Conservation (phyloP, 2,797 vertebrate species). For the Microcaecilia unicolor region DNA sequence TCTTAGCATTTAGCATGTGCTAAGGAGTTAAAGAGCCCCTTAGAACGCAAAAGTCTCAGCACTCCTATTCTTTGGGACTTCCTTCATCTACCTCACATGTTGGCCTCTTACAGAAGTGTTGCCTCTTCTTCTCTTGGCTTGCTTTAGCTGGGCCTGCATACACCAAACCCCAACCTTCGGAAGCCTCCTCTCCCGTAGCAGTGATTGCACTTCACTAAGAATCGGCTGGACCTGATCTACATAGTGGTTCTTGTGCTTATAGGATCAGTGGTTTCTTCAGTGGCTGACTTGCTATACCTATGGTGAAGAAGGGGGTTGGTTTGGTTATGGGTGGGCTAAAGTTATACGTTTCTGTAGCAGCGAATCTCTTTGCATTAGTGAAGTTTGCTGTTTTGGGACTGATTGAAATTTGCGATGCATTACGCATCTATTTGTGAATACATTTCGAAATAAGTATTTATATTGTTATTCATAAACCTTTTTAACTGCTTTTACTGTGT, state of each 20-base stretch:
- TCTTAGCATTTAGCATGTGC: no score
- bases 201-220: constrained; percentile 20
- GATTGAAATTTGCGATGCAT: constrained; percentile 45
- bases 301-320: constrained; percentile 35
- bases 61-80: constrained; percentile 43
- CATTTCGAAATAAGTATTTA: constrained; percentile 56
- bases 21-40: no score
- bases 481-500: constrained; percentile 74
- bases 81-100: constrained; percentile 57
- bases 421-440: no score
- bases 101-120: constrained; percentile 49
- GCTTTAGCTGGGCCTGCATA: constrained; percentile 32
- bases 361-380: constrained; percentile 41
- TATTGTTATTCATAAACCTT: constrained; percentile 43
- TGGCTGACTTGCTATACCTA: constrained; percentile 23
- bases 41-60: constrained; percentile 36
- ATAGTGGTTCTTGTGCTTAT: constrained; percentile 1
- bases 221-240: constrained; percentile 22
- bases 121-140: constrained; percentile 42
- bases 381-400: constrained; percentile 42
- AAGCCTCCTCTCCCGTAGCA: constrained; percentile 19
- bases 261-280: constrained; percentile 7
- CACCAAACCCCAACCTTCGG: constrained; percentile 24
- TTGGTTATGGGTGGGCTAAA: constrained; percentile 35
- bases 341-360: constrained; percentile 39